Percentiles rank a stretch among this genome's conserved stretches.
Evolutionary conservation across 2,888 invertebrate species (phyloP).

Genomic region (Amitus sp.): DNA sequence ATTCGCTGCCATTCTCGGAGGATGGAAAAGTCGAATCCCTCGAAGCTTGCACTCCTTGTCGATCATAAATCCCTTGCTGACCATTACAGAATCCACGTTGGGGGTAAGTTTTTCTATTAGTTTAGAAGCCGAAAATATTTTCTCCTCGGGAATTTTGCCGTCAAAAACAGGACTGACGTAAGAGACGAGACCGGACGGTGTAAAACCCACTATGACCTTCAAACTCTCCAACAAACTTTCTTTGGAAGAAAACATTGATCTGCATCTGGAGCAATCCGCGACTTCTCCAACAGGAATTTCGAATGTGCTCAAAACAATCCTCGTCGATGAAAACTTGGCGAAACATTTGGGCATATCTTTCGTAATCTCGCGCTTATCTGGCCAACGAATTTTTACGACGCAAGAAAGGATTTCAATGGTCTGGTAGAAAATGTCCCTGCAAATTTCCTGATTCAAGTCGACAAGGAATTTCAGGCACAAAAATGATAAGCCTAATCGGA

Average conservation of each 20-base stretch:
- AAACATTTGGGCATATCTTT: constrained; percentile 28
- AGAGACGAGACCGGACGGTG: constrained; percentile 35
- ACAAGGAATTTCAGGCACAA: neutral
- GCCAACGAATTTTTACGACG: constrained; percentile 17
- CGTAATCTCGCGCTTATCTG: constrained; percentile 23
- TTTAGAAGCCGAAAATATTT: constrained; percentile 27
- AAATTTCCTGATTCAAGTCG: neutral
- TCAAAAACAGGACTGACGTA: constrained; percentile 34
- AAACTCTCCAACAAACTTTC: constrained; percentile 35
- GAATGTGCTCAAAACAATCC: constrained; percentile 33
- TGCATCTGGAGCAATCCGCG: constrained; percentile 31
- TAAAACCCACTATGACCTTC: constrained; percentile 35
- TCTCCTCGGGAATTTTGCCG: constrained; percentile 36
- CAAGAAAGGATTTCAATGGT: neutral
- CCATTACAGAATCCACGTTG: constrained; percentile 33
- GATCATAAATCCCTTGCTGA: constrained; percentile 39
- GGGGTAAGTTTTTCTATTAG: constrained; percentile 21
- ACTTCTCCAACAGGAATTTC: constrained; percentile 32
- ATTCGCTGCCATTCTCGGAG: constrained; percentile 29
- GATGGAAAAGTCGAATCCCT: constrained; percentile 32
- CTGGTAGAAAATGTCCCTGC: neutral
- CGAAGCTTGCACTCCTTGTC: constrained; percentile 26
- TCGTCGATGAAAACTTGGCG: constrained; percentile 16
- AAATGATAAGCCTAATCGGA: neutral
- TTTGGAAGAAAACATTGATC: constrained; percentile 31